Evolutionary conservation across 2,888 invertebrate genomes (phyloP), one percentile per base, ranked within the genome.

Genomic region (Tinea pellionella): DNA sequence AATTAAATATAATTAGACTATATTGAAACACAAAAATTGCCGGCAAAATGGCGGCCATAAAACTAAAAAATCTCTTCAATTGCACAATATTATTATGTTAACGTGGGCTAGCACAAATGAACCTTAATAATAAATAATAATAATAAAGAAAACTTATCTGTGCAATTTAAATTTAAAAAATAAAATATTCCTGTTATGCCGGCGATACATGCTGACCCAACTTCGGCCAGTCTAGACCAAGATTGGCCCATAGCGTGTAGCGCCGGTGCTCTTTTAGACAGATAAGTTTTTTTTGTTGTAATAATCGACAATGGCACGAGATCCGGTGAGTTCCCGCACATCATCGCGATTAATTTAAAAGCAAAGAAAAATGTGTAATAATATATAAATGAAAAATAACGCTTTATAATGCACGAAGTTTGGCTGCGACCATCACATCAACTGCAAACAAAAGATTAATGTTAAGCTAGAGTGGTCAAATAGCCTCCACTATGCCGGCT

Each of bases 81-180:
- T 47, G 47, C 47, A 47, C 47, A 47, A 47, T 7, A 15, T 8
- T n/a, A 47, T 8, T 37, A 13, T 47, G 16, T 47, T 47, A 47
- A 47, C 15, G 47, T 47, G 47, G 47, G 47, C 47, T 15, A 47
- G 47, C 47, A 47, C 47, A 47, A 47, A 47, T 47, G 47, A 47
- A 47, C 47, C 16, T 16, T 47, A 47, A 47, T 47, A 6, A 41
- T 41, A 41, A 16, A 47, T 16, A 13, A 16, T 47, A 15, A 47
- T n/a, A 16, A 47, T 47, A 47, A 15, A 47, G 13, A 13, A 13
- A 47, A 47, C 47, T 15, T 47, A 47, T 47, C 47, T 47, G 13
- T 15, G 24, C 24, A n/a, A n/a, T n/a, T n/a, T n/a, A n/a, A n/a
- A n/a, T n/a, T n/a, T n/a, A n/a, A n/a, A 24, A 24, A 24, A 24